These are phyloP conservation scores for Eristalis intricaria DNA, from an alignment of 2,888 invertebrate species.

Conservation along the genomic window DNA sequence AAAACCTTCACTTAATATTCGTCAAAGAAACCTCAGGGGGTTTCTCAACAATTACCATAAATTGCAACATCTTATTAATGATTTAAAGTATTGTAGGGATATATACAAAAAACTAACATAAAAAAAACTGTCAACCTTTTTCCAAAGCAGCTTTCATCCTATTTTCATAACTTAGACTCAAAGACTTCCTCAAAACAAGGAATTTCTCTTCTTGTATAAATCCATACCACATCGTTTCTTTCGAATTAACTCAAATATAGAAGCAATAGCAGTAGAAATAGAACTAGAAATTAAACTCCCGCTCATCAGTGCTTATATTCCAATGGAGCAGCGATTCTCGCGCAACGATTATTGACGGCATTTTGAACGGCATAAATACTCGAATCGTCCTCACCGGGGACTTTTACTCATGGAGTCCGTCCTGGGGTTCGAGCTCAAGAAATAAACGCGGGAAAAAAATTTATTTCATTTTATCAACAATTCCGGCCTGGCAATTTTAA, in stretches of 20 bases:
- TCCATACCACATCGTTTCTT: conserved; percentile 40
- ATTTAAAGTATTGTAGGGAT: no score
- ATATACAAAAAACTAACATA: no score
- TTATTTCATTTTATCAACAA: not conserved
- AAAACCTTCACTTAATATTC: no score
- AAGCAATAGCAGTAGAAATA: conserved; percentile 28
- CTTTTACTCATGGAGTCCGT: conserved; percentile 37
- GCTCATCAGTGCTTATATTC: conserved; percentile 4
- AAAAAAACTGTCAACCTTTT: not conserved
- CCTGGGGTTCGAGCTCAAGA: conserved; percentile 20
- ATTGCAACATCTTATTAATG: no score
- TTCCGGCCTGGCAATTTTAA: conserved; percentile 15
- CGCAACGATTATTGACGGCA: not conserved
- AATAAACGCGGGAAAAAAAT: conserved; percentile 3
- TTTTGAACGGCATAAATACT: conserved; percentile 3
- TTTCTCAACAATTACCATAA: no score
- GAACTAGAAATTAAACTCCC: conserved; percentile 10
- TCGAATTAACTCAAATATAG: conserved; percentile 17
- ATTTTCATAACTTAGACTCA: conserved; percentile 25
- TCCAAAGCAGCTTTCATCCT: no score
- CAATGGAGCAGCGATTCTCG: not conserved
- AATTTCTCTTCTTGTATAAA: conserved; percentile 43
- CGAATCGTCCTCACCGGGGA: conserved; percentile 21
- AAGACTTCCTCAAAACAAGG: conserved; percentile 52
- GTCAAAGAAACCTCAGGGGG: no score